Evolutionary conservation across 2,888 invertebrate species (phyloP).

Genomic region (Podotricha telesiphe): DNA sequence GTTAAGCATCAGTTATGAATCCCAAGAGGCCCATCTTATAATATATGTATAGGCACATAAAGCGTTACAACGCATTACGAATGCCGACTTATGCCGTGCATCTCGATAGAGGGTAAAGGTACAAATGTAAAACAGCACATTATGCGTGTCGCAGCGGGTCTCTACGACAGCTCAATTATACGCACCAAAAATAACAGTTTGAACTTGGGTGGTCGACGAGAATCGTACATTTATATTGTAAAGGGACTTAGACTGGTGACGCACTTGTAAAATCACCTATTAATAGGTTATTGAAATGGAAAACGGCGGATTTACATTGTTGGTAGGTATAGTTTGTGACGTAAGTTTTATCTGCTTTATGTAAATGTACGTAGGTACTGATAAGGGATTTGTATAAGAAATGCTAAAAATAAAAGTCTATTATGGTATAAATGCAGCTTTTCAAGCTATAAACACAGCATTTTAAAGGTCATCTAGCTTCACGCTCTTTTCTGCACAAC

Average conservation of each 20-base stretch:
- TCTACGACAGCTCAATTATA: conserved; percentile 79
- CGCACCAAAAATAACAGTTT: conserved; percentile 76
- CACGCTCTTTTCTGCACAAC: no score
- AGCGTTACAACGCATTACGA: conserved; percentile 44
- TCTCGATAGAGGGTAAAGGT: conserved; percentile 45
- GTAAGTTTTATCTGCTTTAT: neutral
- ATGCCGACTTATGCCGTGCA: conserved; percentile 42
- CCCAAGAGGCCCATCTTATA: conserved; percentile 29
- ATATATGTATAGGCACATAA: conserved; percentile 32
- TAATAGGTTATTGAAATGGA: conserved; percentile 21
- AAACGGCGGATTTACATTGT: conserved; percentile 17
- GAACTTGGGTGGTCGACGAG: conserved; percentile 59
- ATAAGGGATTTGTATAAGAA: neutral
- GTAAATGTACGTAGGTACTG: neutral
- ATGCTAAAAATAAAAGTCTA: neutral
- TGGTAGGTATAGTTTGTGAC: neutral
- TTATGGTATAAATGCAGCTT: neutral
- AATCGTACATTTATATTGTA: conserved; percentile 65
- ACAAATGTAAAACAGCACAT: conserved; percentile 69
- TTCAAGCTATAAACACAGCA: no score
- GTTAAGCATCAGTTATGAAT: conserved; percentile 4
- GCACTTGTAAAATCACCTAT: conserved; percentile 20
- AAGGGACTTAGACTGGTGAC: conserved; percentile 52
- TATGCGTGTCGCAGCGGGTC: conserved; percentile 66
- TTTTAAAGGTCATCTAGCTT: no score